Base-by-base conservation (phyloP, 1,140 invertebrate species). In the Hyles euphorbiae region DNA sequence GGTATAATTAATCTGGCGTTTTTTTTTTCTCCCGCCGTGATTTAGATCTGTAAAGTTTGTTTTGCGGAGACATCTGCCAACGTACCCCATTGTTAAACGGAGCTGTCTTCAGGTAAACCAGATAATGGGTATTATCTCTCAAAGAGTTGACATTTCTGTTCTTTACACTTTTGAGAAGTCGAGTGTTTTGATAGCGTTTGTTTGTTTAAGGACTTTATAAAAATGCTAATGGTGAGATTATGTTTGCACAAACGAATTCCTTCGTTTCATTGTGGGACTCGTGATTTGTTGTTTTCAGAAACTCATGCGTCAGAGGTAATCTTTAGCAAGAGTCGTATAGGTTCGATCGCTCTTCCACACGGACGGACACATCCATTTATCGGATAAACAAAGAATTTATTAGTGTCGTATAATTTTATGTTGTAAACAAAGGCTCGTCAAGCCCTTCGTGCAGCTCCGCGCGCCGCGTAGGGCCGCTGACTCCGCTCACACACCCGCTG, bases 351-450 rank as follows among this genome's bases (percentile, higher is more conserved):
- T 74, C 60, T 68, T 55, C 51, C 47, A 63, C 52, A 63, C 66
- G 62, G 67, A 76, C 65, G 64, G 65, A 72, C 70, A 65, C 67
- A 68, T 75, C 77, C 72, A 77, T 81, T 79, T 83, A 76, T 78
- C 69, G 67, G 58, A 78, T 87, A 85, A 85, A 88, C 81, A 88
- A 75, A 81, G 74, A 81, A 84, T 88, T 88, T 87, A 87, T 85
- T 72, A 74, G 71, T 76, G 81, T 85, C 82, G 82, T 88, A 88
- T 88, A 87, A 87, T 85, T 87, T 87, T 81, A 87, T 86, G 79
- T 78, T 81, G 76, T 85, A 87, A 88, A 88, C 85, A 88, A 87
- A 86, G 78, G 74, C 72, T 76, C 76, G 76, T 83, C 68, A 70
- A 68, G 53, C 65, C 8, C 55, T 34, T 55, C 54, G 50, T 5